Conservation (phyloP, 2,113 vertebrate genomes). For the Varanus salvator region DNA sequence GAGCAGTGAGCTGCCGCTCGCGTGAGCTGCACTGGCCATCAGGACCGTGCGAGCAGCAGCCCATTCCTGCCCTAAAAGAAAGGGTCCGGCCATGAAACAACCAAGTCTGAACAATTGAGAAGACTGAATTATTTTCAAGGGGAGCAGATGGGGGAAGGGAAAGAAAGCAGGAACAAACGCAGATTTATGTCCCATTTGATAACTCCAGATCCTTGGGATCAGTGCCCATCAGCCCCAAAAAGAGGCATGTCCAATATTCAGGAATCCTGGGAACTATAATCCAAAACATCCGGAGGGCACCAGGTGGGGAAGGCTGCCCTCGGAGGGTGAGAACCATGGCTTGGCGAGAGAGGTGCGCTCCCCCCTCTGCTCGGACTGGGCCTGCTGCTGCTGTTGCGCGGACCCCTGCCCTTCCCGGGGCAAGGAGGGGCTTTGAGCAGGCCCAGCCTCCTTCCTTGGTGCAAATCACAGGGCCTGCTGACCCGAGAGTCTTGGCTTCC, state of each 20-base stretch:
- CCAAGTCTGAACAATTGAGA: background rate
- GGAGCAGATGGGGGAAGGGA: background rate
- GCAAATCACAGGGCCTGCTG: background rate
- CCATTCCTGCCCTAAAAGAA: background rate
- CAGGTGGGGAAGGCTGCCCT: no score
- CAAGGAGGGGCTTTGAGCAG: background rate
- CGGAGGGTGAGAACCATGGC: background rate
- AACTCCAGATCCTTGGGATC: no score
- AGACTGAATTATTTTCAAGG: background rate
- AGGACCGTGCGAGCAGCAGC: no score
- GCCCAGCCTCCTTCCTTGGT: no score
- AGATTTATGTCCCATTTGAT: background rate
- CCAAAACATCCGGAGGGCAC: no score
- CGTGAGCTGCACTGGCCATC: no score
- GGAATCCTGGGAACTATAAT: no score
- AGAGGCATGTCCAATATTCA: no score
- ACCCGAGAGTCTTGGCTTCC: background rate
- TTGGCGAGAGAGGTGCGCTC: background rate
- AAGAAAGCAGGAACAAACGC: background rate
- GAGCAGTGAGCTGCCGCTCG: no score
- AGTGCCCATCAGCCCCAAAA: no score
- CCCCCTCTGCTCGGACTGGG: no score
- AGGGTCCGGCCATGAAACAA: background rate
- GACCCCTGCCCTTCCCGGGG: background rate
- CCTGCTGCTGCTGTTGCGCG: background rate